phyloP scores from a whole-genome alignment of 2,888 invertebrate species.

The Blastobasis lacticolella region DNA sequence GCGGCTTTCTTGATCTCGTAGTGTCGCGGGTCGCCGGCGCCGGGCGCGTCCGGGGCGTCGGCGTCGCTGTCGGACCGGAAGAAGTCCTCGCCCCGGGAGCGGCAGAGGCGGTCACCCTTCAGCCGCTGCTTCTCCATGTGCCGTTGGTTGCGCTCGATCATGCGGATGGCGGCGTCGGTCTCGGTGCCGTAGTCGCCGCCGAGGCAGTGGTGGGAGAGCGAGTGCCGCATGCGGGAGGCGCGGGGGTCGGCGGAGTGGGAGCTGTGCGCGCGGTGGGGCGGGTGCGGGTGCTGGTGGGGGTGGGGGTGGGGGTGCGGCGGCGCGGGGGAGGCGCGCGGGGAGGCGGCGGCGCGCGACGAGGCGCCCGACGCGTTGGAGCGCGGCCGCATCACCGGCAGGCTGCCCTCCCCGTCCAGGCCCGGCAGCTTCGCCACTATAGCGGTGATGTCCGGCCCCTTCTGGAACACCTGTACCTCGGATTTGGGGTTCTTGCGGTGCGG shows the following conservation, averaged over 20 bases:
- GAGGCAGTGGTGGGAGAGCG: constrained; percentile 64
- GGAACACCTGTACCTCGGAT: constrained; percentile 78
- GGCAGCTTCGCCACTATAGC: constrained; percentile 80
- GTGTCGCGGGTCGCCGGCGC: constrained; percentile 35
- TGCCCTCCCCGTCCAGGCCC: constrained; percentile 64
- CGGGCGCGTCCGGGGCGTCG: constrained; percentile 41
- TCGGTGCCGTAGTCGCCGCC: constrained; percentile 74
- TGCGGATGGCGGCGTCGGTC: constrained; percentile 72
- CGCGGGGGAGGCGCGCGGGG: constrained; percentile 42
- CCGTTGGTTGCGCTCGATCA: constrained; percentile 75
- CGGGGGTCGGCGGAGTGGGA: constrained; percentile 64
- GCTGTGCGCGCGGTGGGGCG: constrained; percentile 50
- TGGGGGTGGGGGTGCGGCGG: constrained; percentile 22
- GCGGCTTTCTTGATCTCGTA: constrained; percentile 55
- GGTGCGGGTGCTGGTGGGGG: no score
- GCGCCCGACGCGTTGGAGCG: constrained; percentile 72
- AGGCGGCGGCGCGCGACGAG: constrained; percentile 64
- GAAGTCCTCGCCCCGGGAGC: constrained; percentile 53
- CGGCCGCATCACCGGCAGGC: constrained; percentile 67
- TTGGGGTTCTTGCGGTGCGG: constrained; percentile 58
- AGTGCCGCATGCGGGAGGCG: constrained; percentile 54
- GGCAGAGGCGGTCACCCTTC: constrained; percentile 51
- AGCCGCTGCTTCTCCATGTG: constrained; percentile 74
- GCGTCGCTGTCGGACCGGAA: constrained; percentile 57
- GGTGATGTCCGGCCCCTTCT: constrained; percentile 86